Base-by-base conservation (phyloP, 1,140 invertebrate species). In the roundworm (Caenorhabditis elegans) region DNA sequence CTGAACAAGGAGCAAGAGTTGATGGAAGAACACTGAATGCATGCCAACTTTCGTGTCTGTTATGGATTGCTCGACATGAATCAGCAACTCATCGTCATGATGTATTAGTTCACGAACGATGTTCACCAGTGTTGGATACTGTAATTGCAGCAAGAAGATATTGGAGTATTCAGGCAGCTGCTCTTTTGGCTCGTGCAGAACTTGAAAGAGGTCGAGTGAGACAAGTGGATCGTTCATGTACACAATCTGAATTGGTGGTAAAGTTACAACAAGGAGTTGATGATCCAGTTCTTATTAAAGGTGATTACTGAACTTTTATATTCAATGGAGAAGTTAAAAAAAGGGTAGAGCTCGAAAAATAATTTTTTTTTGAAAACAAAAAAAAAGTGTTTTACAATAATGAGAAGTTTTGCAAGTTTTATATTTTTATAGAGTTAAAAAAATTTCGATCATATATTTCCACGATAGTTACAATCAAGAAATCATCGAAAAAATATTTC, bases 151-250 rank as follows among this genome's bases (percentile, higher is more conserved):
- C 53, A 11, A 46, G 60, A 34, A 39, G 82, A 17, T 34, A 53
- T 31, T 83, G 82, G 82, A 46, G 79, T 15, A 77, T 83, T 15
- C 82, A 83, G 46, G 39, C 36, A 2, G 76, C 82, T 4, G 82
- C 82, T 24, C 65, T 83, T 22, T 13, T 76, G 17, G n/a, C 39
- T 2, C 36, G 82, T 10, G 36, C 51, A 2, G 55, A 78, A 17
- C 26, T 83, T 4, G 82, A 83, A 43, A 78, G 55, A 24, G 39
- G 53, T 3, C 36, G 60, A n/a, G 80, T 53, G 15, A 31, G 82
- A 49, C 49, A 47, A n/a, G 82, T 83, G 28, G 82, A 83, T 65
- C 36, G 82, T 19, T 51, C 82, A 5, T 83, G 76, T 28, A 22
- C 31, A 1, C 82, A 83, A 75, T 26, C 60, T 8, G 82, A 83